Evolutionary conservation across 1,140 invertebrate species (phyloP).

Genomic region (Plutomurus gul): DNA sequence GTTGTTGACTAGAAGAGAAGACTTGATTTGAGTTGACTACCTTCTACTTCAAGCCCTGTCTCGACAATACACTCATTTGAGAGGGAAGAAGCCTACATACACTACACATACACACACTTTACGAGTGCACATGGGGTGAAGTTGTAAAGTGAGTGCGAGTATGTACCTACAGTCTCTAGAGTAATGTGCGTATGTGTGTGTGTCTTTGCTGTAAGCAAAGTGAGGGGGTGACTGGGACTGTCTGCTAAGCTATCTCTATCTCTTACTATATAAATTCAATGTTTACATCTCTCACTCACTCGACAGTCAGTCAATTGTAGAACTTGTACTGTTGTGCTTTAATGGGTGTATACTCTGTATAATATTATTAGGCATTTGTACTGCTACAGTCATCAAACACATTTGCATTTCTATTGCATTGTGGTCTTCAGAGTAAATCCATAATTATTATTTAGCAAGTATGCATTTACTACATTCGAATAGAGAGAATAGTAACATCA

Average conservation of each 20-base stretch:
- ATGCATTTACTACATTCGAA: neutral
- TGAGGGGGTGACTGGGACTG: neutral
- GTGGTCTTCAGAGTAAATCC: neutral
- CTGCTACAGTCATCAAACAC: neutral
- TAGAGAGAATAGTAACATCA: neutral
- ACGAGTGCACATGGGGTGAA: slow-evolving; percentile 13
- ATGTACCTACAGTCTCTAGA: no score
- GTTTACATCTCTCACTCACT: slow-evolving; percentile 13
- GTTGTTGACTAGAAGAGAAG: neutral
- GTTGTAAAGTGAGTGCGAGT: neutral
- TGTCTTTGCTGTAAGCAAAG: neutral
- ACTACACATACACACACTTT: neutral
- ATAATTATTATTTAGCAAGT: neutral
- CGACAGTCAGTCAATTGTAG: neutral
- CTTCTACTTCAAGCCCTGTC: neutral
- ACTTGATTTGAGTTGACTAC: neutral
- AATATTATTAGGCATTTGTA: neutral
- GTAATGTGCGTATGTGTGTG: neutral
- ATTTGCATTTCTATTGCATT: neutral
- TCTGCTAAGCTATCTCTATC: neutral
- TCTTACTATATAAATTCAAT: neutral
- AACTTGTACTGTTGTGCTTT: neutral
- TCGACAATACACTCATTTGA: neutral
- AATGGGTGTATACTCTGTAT: neutral
- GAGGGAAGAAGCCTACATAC: neutral